phyloP scores from a whole-genome alignment of 1,140 invertebrate genomes.

The Agrilus planipennis region DNA sequence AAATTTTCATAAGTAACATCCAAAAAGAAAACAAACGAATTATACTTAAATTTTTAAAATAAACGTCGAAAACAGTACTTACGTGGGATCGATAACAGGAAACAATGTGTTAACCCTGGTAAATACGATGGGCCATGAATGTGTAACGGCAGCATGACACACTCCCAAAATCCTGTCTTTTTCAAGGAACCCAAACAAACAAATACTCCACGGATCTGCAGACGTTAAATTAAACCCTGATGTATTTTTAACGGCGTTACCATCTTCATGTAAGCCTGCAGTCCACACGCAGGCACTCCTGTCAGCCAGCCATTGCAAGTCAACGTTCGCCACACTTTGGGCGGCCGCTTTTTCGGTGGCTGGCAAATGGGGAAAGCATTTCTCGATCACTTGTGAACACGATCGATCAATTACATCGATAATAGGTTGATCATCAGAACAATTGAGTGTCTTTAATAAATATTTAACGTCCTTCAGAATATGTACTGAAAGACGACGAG shows the following conservation, averaged over 20 bases:
- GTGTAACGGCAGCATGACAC: slow-evolving; percentile 73
- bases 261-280: slow-evolving; percentile 41
- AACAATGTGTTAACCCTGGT: slow-evolving; percentile 81
- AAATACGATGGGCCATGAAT: slow-evolving; percentile 94
- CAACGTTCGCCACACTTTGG: slow-evolving; percentile 38
- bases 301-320: slow-evolving; percentile 92
- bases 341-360: slow-evolving; percentile 77
- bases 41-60: neutral
- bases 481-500: slow-evolving; percentile 75
- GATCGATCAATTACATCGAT: slow-evolving; percentile 81
- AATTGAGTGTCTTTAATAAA: slow-evolving; percentile 45
- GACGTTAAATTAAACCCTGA: slow-evolving; percentile 22
- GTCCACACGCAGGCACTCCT: slow-evolving; percentile 83
- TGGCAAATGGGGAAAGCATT: slow-evolving; percentile 66
- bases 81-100: slow-evolving; percentile 91
- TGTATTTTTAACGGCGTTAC: slow-evolving; percentile 20
- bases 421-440: slow-evolving; percentile 62
- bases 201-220: slow-evolving; percentile 78
- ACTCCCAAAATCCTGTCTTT: slow-evolving; percentile 60
- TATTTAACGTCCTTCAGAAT: slow-evolving; percentile 62
- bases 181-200: slow-evolving; percentile 69
- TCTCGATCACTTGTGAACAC: slow-evolving; percentile 46
- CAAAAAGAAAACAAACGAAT: no score
- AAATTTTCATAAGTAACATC: neutral
- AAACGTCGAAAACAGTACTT: slow-evolving; percentile 32